Conservation (phyloP, 1,140 invertebrate species). For the Colletes latitarsis region DNA sequence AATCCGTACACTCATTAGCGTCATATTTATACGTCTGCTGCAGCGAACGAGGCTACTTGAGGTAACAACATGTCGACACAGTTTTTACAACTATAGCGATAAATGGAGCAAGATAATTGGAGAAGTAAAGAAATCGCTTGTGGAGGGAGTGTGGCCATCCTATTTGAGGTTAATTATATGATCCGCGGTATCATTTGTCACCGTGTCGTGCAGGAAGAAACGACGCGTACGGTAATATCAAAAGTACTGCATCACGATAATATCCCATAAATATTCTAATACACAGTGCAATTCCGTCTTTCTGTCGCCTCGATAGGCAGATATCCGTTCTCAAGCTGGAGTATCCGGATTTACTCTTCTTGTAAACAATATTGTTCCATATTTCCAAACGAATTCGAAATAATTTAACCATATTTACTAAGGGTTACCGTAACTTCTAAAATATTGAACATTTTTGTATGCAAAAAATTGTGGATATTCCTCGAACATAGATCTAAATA, state of each 20-base stretch:
- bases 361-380: not conserved
- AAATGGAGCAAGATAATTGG: slow-evolving; percentile 7
- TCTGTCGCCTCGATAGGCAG: not conserved
- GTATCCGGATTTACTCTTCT: not conserved
- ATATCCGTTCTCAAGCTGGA: not conserved
- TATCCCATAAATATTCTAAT: not conserved
- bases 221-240: not conserved
- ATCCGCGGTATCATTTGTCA: slow-evolving; percentile 17
- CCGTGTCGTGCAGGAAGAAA: not conserved
- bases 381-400: no score
- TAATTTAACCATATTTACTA: no score
- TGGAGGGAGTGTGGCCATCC: not conserved
- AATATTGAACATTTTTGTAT: no score
- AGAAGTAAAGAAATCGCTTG: not conserved
- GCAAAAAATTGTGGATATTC: no score
- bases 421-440: no score
- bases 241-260: not conserved
- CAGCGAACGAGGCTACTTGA: no score
- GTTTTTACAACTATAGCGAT: not conserved
- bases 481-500: no score
- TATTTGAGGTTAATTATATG: slow-evolving; percentile 23
- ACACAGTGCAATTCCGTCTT: not conserved
- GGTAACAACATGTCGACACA: not conserved
- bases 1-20: not conserved
- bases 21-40: not conserved